A percentile compares a stretch with the other conserved stretches of the same genome.
Conservation (phyloP, 2,888 invertebrate genomes). For the Drosophila tripunctata region DNA sequence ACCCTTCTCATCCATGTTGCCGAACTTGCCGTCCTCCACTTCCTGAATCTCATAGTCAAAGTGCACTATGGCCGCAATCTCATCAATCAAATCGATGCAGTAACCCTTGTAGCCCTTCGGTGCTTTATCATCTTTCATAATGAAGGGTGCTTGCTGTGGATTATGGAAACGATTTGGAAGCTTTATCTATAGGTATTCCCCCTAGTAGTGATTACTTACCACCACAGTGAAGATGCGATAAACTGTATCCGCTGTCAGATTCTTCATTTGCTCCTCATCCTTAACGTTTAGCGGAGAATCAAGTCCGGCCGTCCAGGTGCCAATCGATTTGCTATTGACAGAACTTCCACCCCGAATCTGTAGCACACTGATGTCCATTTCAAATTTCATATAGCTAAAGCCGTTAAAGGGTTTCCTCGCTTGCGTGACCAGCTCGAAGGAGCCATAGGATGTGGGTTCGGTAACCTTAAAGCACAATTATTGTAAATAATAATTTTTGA, state of each 20-base stretch:
- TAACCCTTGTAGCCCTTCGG: constrained; percentile 92
- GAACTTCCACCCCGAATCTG: constrained; percentile 90
- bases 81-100: constrained; percentile 96
- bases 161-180: neutral
- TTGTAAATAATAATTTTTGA: constrained; percentile 54
- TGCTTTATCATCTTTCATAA: constrained; percentile 88
- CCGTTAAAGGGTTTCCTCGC: constrained; percentile 87
- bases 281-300: constrained; percentile 88
- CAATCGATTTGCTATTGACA: constrained; percentile 89
- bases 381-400: constrained; percentile 90
- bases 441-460: constrained; percentile 89
- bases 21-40: constrained; percentile 92
- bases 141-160: constrained; percentile 92
- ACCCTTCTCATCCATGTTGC: constrained; percentile 93
- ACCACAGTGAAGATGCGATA: constrained; percentile 94
- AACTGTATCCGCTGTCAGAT: constrained; percentile 92
- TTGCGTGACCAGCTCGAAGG: constrained; percentile 87
- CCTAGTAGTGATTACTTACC: constrained; percentile 85
- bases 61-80: constrained; percentile 92
- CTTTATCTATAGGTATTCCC: too few relatives aligned
- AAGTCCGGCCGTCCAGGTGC: constrained; percentile 92
- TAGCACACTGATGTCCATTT: constrained; percentile 89
- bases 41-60: constrained; percentile 96
- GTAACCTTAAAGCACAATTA: constrained; percentile 84
- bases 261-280: constrained; percentile 88